A percentile compares a stretch with the other conserved stretches of the same genome.
Evolutionary conservation across 2,797 vertebrate species (phyloP).

Genomic region (Cheirogaleus major): DNA sequence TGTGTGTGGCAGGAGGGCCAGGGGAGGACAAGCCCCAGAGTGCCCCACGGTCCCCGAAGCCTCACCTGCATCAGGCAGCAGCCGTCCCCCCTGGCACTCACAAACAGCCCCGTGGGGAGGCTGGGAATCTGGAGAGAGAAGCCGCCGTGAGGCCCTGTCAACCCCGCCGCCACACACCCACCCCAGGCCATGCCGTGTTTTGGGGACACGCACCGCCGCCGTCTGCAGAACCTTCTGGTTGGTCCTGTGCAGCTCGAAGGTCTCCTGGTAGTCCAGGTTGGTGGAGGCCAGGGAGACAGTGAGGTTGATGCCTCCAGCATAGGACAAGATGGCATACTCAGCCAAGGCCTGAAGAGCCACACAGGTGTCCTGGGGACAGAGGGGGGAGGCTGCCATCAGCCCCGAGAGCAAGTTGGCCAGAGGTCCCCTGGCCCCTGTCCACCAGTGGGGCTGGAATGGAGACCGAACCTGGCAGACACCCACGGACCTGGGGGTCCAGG

Average conservation of each 20-base stretch:
- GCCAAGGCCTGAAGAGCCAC: conserved; percentile 95
- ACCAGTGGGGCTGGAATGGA: rapidly evolving
- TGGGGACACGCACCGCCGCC: conserved; percentile 87
- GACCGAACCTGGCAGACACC: neutral
- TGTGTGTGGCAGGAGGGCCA: neutral
- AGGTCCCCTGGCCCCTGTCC: neutral
- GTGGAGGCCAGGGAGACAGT: conserved; percentile 97
- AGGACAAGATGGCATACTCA: conserved; percentile 96
- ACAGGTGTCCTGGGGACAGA: conserved; percentile 91
- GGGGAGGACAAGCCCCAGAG: neutral
- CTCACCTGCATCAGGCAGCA: conserved; percentile 97
- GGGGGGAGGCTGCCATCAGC: neutral
- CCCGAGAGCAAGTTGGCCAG: rapidly evolving
- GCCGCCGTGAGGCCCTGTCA: rapidly evolving
- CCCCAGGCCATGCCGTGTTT: rapidly evolving
- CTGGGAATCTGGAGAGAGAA: conserved; percentile 91
- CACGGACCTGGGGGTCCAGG: neutral
- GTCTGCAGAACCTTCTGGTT: conserved; percentile 96
- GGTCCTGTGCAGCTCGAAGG: conserved; percentile 93
- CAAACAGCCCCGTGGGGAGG: conserved; percentile 96
- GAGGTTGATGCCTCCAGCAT: conserved; percentile 93
- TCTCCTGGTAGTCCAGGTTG: conserved; percentile 96
- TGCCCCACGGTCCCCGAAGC: rapidly evolving
- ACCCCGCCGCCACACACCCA: neutral
- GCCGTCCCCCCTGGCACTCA: conserved; percentile 96